Evolutionary conservation across 2,888 invertebrate genomes (phyloP), one percentile per base, ranked within the genome.

Genomic region (Cheilosia scutellata): DNA sequence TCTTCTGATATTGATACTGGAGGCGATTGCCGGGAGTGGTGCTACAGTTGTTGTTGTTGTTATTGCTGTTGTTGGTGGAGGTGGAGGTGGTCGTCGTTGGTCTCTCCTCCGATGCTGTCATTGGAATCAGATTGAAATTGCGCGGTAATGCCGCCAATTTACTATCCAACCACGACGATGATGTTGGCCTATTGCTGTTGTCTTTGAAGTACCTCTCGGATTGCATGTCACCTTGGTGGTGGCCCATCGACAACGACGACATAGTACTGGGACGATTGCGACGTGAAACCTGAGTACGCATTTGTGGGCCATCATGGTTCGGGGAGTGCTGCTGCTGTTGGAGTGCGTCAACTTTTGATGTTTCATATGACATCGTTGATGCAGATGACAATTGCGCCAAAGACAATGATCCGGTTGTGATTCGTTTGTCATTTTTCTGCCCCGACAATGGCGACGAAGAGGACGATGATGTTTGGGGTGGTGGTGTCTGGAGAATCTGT

Each of bases 351-450:
- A 63, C 76, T 87, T 78, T 82, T 47, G 75, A 58, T 33, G 87
- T 13, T 44, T 80, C 76, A 33, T 82, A 82, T 74, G 88, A 72
- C 84, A 84, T 84, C 62, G 91, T 91, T 79, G 91, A 92, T 78
- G 91, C 91, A 71, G 91, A 91, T 74, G 92, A 92, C 71, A 91
- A 90, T 87, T 91, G 92, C 47, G 91, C 91, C 88, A 91, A 78
- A 87, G 91, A 76, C 82, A 86, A 90, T 88, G 92, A 91, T 82
- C 87, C 87, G 9, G 63, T 66, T 27, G 63, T 58, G 66, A 77
- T 58, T 37, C 75, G 55, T 44, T 71, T 75, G 74, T 82, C 74
- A 74, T 82, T 63, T 66, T 80, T 82, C 33, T 76, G 76, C 13
- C 66, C 63, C 4, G 68, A 58, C 40, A 65, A 55, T 44, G 84